Evolutionary conservation across 2,888 invertebrate genomes (phyloP).

Genomic region (Eristalinus aeneus): DNA sequence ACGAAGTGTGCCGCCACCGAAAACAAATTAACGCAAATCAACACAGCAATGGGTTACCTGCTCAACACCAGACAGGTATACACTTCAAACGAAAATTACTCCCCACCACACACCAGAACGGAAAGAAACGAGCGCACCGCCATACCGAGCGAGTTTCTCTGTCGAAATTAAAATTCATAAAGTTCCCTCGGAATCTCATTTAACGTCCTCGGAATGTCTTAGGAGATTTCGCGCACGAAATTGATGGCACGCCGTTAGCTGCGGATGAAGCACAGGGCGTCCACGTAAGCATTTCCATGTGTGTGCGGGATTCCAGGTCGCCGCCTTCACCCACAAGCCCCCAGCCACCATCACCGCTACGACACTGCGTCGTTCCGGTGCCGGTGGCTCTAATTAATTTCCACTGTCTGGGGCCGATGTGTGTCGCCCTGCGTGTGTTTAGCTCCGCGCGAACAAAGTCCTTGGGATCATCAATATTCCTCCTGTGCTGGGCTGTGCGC

Average conservation of each 20-base stretch:
- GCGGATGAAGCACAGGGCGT: background rate
- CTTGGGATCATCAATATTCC: slow-evolving; percentile 61
- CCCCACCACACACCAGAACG: background rate
- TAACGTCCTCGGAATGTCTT: slow-evolving; percentile 40
- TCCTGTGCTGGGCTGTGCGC: background rate
- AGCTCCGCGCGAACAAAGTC: background rate
- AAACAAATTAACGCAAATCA: slow-evolving; percentile 55
- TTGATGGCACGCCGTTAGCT: slow-evolving; percentile 22
- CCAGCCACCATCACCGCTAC: background rate
- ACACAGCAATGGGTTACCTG: slow-evolving; percentile 14
- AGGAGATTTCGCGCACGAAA: slow-evolving; percentile 43
- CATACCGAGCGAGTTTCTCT: background rate
- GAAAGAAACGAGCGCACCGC: background rate
- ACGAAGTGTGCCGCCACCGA: slow-evolving; percentile 22
- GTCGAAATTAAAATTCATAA: slow-evolving; percentile 64
- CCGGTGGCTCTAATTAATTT: slow-evolving; percentile 56
- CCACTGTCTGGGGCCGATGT: slow-evolving; percentile 12
- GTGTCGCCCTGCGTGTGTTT: background rate
- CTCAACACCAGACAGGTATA: background rate
- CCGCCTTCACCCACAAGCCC: background rate
- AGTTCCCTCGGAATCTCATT: slow-evolving; percentile 35
- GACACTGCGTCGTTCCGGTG: slow-evolving; percentile 40
- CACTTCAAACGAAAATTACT: slow-evolving; percentile 37
- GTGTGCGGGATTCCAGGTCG: background rate
- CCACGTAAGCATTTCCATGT: background rate